Evolutionary conservation across 2,113 vertebrate species (phyloP).

Genomic region (Barnardius zonarius): DNA sequence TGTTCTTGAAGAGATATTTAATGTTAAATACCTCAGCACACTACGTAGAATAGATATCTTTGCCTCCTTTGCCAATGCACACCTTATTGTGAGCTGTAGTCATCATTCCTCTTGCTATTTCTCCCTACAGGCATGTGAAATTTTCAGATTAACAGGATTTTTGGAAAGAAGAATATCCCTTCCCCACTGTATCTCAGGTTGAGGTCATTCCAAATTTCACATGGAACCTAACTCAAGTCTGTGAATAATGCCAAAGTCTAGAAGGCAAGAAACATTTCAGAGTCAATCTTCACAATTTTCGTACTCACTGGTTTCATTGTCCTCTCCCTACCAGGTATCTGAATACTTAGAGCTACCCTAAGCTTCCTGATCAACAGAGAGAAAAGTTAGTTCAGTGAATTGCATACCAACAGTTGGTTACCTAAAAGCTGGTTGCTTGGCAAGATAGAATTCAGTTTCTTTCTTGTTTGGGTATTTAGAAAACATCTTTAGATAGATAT

Average conservation of each 20-base stretch:
- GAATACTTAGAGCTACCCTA: neutral
- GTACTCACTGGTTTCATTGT: neutral
- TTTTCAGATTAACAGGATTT: neutral
- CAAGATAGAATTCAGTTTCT: neutral
- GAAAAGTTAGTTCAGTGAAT: neutral
- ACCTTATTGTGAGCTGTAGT: neutral
- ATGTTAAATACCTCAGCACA: neutral
- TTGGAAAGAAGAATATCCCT: neutral
- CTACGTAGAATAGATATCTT: neutral
- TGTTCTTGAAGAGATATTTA: neutral
- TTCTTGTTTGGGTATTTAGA: neutral
- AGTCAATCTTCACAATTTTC: neutral
- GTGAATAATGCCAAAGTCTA: neutral
- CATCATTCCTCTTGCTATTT: neutral
- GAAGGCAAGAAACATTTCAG: neutral
- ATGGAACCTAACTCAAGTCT: neutral
- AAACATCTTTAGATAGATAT: neutral
- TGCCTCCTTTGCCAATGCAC: neutral
- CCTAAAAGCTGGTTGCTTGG: neutral
- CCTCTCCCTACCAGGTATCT: neutral
- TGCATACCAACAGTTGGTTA: fast-evolving
- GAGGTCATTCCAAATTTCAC: neutral
- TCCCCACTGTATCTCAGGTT: neutral
- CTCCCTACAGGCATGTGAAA: neutral
- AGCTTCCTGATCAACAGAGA: neutral